phyloP scores from a whole-genome alignment of 2,888 invertebrate species.

The Sesia apiformis region DNA sequence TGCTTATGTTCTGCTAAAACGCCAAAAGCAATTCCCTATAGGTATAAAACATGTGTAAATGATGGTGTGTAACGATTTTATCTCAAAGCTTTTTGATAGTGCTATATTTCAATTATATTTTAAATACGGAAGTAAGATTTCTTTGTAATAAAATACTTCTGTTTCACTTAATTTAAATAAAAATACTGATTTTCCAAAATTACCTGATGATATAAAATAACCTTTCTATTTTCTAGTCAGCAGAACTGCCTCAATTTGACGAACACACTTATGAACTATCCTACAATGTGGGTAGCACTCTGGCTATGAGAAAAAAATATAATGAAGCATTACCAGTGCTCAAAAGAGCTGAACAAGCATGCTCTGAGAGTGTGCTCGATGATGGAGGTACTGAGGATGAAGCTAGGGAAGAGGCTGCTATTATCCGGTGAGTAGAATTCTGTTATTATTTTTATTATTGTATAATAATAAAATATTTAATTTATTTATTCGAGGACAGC shows the following conservation, averaged over 20 bases:
- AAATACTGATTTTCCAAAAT: background rate
- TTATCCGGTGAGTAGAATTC: slow-evolving; percentile 78
- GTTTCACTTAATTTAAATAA: too few species aligned
- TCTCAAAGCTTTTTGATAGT: too few species aligned
- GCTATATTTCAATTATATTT: too few species aligned
- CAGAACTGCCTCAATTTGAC: slow-evolving; percentile 52
- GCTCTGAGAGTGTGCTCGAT: slow-evolving; percentile 88
- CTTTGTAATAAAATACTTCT: too few species aligned
- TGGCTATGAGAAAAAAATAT: slow-evolving; percentile 82
- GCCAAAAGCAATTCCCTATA: too few species aligned
- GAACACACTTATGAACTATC: slow-evolving; percentile 88
- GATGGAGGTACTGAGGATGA: slow-evolving; percentile 95
- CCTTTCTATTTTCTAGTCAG: slow-evolving; percentile 23
- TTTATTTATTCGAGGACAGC: too few species aligned
- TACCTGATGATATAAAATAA: background rate
- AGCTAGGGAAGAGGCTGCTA: slow-evolving; percentile 92
- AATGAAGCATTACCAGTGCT: slow-evolving; percentile 88
- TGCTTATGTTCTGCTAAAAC: too few species aligned
- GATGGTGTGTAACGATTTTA: too few species aligned
- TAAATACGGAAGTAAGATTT: too few species aligned
- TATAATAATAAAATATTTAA: too few species aligned
- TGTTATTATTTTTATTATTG: background rate
- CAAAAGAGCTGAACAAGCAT: slow-evolving; percentile 87
- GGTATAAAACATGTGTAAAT: too few species aligned
- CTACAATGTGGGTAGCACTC: slow-evolving; percentile 91